Percentiles rank a stretch among this genome's conserved stretches.
These are phyloP conservation scores for Caenorhabditis uteleia DNA, from an alignment of 2,888 invertebrate genomes.

Conservation along the genomic window DNA sequence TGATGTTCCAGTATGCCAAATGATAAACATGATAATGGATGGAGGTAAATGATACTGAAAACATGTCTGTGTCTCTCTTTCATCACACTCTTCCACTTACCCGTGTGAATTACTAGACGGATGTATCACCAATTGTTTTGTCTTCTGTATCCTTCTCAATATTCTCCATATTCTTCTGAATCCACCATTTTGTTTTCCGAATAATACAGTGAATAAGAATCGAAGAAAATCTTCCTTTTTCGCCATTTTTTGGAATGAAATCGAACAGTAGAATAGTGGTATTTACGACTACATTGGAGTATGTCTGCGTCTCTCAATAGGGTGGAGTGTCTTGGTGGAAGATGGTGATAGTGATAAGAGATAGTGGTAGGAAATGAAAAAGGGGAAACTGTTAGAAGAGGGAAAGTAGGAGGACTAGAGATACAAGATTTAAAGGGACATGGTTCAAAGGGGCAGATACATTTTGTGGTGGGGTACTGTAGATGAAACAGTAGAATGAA, in stretches of 20 bases:
- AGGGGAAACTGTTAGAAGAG: too few relatives aligned
- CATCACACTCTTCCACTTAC: too few relatives aligned
- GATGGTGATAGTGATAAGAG: not conserved
- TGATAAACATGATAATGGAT: conserved; percentile 27
- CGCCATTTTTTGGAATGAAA: not conserved
- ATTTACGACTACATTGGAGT: not conserved
- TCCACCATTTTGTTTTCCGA: not conserved
- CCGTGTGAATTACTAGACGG: too few relatives aligned
- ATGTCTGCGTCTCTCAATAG: too few relatives aligned
- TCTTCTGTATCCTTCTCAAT: not conserved
- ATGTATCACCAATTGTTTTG: not conserved
- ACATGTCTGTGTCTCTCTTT: too few relatives aligned
- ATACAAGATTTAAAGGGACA: too few relatives aligned
- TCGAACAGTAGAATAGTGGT: not conserved
- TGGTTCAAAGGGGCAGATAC: too few relatives aligned
- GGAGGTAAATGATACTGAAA: conserved; percentile 27
- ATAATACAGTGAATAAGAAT: conserved; percentile 2
- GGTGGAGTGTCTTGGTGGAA: too few relatives aligned
- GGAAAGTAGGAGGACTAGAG: too few relatives aligned
- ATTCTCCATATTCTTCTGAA: not conserved
- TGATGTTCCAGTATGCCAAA: conserved; percentile 33
- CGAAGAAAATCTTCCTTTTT: conserved; percentile 1
- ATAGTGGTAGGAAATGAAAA: too few relatives aligned
- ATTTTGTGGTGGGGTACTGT: too few relatives aligned
- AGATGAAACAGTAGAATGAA: too few relatives aligned